These are phyloP conservation scores for Gryllus bimaculatus DNA, from an alignment of 1,140 invertebrate species.

Conservation along the genomic window DNA sequence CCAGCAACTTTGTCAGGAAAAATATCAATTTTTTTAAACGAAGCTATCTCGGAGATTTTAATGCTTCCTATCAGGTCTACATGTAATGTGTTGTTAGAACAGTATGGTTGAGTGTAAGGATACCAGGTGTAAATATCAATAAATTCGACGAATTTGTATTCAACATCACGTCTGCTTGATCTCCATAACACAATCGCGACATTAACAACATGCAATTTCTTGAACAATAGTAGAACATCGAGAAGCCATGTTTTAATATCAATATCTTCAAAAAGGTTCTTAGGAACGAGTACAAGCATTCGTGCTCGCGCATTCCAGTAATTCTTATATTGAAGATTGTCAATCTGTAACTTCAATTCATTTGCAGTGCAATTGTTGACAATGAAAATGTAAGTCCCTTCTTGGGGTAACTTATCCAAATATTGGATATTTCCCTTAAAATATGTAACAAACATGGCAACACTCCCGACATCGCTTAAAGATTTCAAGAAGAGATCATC, in stretches of 20 bases:
- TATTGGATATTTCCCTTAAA: no score
- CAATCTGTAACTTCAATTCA: not conserved
- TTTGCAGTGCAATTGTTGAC: no score
- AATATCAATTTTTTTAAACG: not conserved
- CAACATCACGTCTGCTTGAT: not conserved
- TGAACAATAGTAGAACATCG: no score
- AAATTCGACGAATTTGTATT: not conserved
- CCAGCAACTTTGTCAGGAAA: not conserved
- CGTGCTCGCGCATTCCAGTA: not conserved
- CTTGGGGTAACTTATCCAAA: no score
- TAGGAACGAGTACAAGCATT: not conserved
- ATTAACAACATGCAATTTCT: no score
- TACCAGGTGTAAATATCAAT: not conserved
- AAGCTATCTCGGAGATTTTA: not conserved
- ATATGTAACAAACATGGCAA: no score
- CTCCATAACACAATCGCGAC: no score
- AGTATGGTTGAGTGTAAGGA: not conserved
- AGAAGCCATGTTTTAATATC: no score
- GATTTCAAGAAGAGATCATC: no score
- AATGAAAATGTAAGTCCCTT: no score
- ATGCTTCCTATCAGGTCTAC: not conserved
- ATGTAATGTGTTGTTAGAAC: not conserved
- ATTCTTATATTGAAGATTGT: not conserved
- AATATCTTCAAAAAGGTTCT: no score
- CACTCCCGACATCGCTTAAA: no score